Base-by-base conservation (phyloP, 2,888 invertebrate genomes). In the Zygaena filipendulae region DNA sequence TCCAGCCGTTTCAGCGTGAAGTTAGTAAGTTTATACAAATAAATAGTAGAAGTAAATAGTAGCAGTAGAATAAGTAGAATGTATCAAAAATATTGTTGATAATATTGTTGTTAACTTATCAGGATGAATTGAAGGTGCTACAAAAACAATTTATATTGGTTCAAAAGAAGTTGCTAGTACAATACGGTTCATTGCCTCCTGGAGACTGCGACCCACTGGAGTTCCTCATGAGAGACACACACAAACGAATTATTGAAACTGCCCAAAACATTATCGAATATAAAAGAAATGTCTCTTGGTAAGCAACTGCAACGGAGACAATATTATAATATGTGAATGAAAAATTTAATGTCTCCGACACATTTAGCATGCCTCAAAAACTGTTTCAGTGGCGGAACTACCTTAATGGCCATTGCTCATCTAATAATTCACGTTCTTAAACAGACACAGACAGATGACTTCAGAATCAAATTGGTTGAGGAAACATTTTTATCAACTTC, bases 161-260 rank as follows among this genome's bases (percentile, higher is more conserved):
- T 18, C 91, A 94, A 62, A 87, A 88, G 52, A 79, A 87, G 36
- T 70, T 94, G 19, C 71, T 94, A 35, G 85, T 88, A 2, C 87
- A 90, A 52, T 88, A 90, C 51, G 90, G 91, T 41, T 90, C 92
- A 32, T 84, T 89, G 51, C 92, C 88, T 27, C 89, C 90, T 0
- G 83, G 86, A 2, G 86, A 91, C 21, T 79, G 93, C 35, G 83
- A 84, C 23, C 85, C 87, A 31, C 63, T 94, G 26, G 88, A 90
- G 55, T 84, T 84, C 25, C 67, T 92, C 4, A 77, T 91, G 49
- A 84, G 85, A 33, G 87, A 88, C 35, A 90, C 91, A 1, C 85
- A 88, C 49, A 58, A 79, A 35, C 85, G 87, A 50, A 69, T 86
- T n/a, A 59, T 75, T 20, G 58, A 59, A 22, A 59, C 68, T 4